phyloP scores from a whole-genome alignment of 2,113 vertebrate genomes.

The Thryonomys swinderianus region DNA sequence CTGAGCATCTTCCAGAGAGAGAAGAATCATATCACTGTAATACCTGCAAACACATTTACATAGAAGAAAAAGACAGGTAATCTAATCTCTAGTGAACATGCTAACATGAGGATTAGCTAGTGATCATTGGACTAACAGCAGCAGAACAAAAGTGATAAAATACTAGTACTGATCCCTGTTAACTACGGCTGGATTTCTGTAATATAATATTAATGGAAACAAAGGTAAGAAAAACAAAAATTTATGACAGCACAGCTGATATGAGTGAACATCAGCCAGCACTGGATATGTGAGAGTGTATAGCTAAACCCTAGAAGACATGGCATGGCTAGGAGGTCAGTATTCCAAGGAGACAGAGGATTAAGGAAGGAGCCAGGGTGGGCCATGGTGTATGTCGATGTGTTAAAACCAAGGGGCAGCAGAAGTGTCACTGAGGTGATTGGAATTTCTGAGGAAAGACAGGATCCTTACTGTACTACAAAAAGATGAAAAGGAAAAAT shows the following conservation, averaged over 20 bases:
- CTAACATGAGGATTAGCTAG: background rate
- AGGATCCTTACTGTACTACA: background rate
- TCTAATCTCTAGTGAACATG: background rate
- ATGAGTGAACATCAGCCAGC: background rate
- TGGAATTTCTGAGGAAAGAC: background rate
- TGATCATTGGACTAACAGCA: background rate
- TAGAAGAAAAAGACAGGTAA: background rate
- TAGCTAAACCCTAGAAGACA: background rate
- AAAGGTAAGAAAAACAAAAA: background rate
- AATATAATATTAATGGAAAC: background rate
- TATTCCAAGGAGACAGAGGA: background rate
- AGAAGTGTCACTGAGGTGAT: background rate
- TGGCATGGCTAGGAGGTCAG: background rate
- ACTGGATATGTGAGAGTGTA: too few species aligned
- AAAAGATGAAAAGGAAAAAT: background rate
- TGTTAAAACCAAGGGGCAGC: rapidly evolving
- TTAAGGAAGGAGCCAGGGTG: background rate
- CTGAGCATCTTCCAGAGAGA: background rate
- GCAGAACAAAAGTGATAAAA: background rate
- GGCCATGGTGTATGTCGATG: background rate
- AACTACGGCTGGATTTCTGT: background rate
- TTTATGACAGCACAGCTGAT: background rate
- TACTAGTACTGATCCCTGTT: background rate
- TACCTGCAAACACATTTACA: background rate
- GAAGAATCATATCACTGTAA: background rate